phyloP scores from a whole-genome alignment of 2,797 vertebrate genomes.

The Brachymystax lenok region DNA sequence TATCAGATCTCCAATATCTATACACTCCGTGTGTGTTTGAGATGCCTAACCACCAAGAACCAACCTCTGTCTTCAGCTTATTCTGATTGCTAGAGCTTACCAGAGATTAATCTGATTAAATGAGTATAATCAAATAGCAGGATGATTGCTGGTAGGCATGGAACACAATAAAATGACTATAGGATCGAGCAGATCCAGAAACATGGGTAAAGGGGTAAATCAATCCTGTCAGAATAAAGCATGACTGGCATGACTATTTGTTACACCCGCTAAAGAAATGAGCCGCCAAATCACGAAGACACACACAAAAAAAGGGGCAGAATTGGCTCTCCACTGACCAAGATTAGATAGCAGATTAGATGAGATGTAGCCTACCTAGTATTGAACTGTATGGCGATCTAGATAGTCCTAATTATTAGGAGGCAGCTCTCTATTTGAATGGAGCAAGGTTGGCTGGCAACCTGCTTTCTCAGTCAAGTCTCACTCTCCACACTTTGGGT shows the following conservation, averaged over 20 bases:
- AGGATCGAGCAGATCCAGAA: not conserved
- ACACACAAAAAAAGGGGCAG: not conserved
- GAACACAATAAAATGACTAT: not conserved
- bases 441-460: not conserved
- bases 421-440: not conserved
- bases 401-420: not conserved
- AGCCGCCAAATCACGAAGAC: not conserved
- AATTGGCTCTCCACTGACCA: not conserved
- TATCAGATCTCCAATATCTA: not conserved
- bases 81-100: not conserved
- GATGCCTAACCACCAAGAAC: not conserved
- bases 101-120: not conserved
- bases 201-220: not conserved
- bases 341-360: not conserved
- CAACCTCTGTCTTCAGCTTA: constrained; percentile 1
- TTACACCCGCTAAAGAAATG: not conserved
- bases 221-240: not conserved
- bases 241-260: not conserved
- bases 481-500: not conserved
- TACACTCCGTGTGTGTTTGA: not conserved
- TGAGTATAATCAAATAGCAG: not conserved
- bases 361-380: not conserved
- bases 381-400: not conserved
- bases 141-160: not conserved
- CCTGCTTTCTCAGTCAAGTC: not conserved